Conservation (phyloP, 2,888 invertebrate species). For the Drosophila hamatofila region DNA sequence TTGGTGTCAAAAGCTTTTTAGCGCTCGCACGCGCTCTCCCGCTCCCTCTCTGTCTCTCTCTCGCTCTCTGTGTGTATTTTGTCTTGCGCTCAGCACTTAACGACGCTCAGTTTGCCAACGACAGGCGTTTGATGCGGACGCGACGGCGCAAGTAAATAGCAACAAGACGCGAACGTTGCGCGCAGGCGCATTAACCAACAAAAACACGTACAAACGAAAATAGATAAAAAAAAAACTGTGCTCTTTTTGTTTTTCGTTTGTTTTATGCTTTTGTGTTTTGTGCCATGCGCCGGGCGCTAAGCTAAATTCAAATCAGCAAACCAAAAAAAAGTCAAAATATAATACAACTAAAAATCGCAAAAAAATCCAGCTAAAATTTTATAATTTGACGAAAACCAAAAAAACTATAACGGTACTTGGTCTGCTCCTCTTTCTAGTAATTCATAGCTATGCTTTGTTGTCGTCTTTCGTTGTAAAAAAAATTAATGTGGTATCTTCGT, state of each 20-base stretch:
- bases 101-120: slow-evolving; percentile 70
- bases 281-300: slow-evolving; percentile 39
- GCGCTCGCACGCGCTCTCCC: slow-evolving; percentile 28
- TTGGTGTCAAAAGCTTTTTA: slow-evolving; percentile 51
- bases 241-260: slow-evolving; percentile 45
- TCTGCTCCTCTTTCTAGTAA: slow-evolving; percentile 48
- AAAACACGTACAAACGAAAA: slow-evolving; percentile 45
- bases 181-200: slow-evolving; percentile 66
- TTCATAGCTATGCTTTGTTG: slow-evolving; percentile 26
- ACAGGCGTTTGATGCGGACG: slow-evolving; percentile 79
- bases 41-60: neutral
- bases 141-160: slow-evolving; percentile 40
- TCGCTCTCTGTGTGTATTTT: slow-evolving; percentile 48
- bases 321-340: slow-evolving; percentile 20
- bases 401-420: slow-evolving; percentile 56
- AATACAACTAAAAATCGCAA: slow-evolving; percentile 35
- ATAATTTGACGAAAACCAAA: slow-evolving; percentile 37
- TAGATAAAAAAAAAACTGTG: slow-evolving; percentile 28
- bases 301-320: slow-evolving; percentile 32
- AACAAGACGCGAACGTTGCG: slow-evolving; percentile 37
- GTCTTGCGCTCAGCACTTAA: slow-evolving; percentile 49
- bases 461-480: slow-evolving; percentile 15
- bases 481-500: slow-evolving; percentile 13
- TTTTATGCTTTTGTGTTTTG: slow-evolving; percentile 50
- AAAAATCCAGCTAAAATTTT: slow-evolving; percentile 40